phyloP scores from a whole-genome alignment of 2,113 vertebrate species.

The Phaethornis superciliosus region DNA sequence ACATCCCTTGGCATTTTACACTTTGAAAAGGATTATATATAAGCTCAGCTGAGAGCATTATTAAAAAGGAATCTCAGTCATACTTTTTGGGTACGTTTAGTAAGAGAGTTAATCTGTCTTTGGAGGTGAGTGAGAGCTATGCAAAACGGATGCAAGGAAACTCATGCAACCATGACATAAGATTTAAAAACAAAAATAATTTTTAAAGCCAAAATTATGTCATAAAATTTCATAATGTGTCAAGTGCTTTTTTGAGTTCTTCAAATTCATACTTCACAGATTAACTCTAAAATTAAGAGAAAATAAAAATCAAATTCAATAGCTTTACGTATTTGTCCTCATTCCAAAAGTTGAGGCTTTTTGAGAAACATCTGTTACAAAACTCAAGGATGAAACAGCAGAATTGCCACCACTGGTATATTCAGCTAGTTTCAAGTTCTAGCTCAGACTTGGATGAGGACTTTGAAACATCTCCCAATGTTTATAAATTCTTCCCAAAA shows the following conservation, averaged over 20 bases:
- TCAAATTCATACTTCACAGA: neutral
- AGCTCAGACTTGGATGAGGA: neutral
- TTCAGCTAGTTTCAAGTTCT: neutral
- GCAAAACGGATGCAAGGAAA: slow-evolving; percentile 29
- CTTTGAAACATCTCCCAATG: neutral
- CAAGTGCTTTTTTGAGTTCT: neutral
- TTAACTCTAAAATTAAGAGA: neutral
- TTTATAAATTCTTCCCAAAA: neutral
- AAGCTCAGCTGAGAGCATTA: slow-evolving; percentile 48
- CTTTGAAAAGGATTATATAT: slow-evolving; percentile 63
- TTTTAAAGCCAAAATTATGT: neutral
- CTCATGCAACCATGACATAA: neutral
- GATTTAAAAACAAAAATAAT: neutral
- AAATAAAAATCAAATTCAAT: neutral
- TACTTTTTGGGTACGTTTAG: slow-evolving; percentile 40
- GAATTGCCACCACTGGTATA: neutral
- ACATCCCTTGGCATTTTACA: slow-evolving; percentile 64
- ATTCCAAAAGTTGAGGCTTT: neutral
- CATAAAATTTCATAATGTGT: neutral
- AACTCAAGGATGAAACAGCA: neutral
- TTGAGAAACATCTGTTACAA: neutral
- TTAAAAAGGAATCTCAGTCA: slow-evolving; percentile 62
- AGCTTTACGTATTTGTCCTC: neutral
- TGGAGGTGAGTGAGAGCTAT: slow-evolving; percentile 23
- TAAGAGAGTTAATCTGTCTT: slow-evolving; percentile 32